Conservation (phyloP, 2,113 vertebrate species). For the Corynorhinus townsendii region DNA sequence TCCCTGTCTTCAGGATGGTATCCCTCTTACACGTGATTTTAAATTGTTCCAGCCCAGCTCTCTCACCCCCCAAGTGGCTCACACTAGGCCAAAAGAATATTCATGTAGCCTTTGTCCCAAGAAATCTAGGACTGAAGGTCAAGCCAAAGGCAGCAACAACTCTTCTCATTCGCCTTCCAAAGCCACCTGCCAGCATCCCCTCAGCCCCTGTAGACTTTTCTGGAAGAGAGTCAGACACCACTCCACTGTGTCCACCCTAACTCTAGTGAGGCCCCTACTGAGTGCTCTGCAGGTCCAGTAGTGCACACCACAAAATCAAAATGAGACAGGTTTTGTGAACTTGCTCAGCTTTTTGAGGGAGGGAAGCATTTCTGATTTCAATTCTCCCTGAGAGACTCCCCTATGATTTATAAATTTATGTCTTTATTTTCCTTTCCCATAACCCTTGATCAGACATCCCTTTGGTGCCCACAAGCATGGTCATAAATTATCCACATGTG, state of each 20-base stretch:
- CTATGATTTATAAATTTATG: background rate
- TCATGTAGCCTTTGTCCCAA: background rate
- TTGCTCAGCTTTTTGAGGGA: background rate
- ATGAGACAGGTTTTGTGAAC: background rate
- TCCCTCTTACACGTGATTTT: background rate
- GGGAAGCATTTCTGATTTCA: background rate
- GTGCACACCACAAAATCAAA: background rate
- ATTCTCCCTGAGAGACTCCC: background rate
- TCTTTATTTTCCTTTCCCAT: background rate
- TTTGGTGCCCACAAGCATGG: background rate
- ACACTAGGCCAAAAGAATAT: background rate
- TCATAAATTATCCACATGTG: background rate
- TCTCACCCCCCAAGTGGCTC: background rate
- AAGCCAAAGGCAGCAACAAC: background rate
- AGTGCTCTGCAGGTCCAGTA: fast-evolving
- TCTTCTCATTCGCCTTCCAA: background rate
- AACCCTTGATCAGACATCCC: background rate
- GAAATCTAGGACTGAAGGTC: background rate
- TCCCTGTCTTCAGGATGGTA: background rate
- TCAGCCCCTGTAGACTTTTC: background rate
- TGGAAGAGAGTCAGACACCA: background rate
- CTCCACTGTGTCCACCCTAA: background rate
- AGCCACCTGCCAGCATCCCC: background rate
- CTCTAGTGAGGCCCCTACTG: background rate
- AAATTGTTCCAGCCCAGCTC: background rate